These are phyloP conservation scores for Terebella lapidaria DNA, from an alignment of 2,888 invertebrate genomes.

Conservation along the genomic window DNA sequence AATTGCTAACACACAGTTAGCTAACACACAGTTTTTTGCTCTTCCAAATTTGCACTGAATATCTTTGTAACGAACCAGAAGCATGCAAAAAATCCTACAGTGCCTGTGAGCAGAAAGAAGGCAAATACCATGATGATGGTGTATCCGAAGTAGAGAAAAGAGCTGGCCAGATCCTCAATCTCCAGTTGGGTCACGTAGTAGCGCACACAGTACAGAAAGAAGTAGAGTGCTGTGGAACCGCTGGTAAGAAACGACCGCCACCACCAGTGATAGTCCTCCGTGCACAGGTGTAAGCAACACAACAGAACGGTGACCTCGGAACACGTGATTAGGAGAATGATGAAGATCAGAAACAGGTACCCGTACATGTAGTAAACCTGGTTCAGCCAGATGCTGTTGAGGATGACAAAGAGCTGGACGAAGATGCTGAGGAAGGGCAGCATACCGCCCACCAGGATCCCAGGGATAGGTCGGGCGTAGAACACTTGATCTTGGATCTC, in stretches of 20 bases:
- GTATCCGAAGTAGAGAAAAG: constrained; percentile 97
- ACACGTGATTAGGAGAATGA: constrained; percentile 95
- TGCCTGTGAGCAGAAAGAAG: constrained; percentile 92
- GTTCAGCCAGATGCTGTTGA: constrained; percentile 94
- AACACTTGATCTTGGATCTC: constrained; percentile 97
- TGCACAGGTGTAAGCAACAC: constrained; percentile 98
- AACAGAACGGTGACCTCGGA: constrained; percentile 97
- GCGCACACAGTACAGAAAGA: constrained; percentile 95
- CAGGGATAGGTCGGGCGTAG: constrained; percentile 88
- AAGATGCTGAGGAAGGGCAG: constrained; percentile 97
- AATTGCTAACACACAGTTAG: too few species aligned
- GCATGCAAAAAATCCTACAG: constrained; percentile 96
- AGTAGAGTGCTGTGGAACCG: constrained; percentile 93
- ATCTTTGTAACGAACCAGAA: constrained; percentile 99
- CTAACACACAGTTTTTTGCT: too few species aligned
- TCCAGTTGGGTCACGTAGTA: constrained; percentile 94
- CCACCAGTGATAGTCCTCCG: constrained; percentile 96
- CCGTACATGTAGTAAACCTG: constrained; percentile 99
- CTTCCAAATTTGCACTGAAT: too few species aligned
- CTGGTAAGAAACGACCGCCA: constrained; percentile 95
- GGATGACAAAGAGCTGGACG: constrained; percentile 97
- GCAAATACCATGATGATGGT: constrained; percentile 96
- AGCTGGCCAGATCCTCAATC: constrained; percentile 88
- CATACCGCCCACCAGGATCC: constrained; percentile 92
- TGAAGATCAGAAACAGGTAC: constrained; percentile 93